Evolutionary conservation across 1,140 invertebrate species (phyloP).

Genomic region (Drosophila busckii): DNA sequence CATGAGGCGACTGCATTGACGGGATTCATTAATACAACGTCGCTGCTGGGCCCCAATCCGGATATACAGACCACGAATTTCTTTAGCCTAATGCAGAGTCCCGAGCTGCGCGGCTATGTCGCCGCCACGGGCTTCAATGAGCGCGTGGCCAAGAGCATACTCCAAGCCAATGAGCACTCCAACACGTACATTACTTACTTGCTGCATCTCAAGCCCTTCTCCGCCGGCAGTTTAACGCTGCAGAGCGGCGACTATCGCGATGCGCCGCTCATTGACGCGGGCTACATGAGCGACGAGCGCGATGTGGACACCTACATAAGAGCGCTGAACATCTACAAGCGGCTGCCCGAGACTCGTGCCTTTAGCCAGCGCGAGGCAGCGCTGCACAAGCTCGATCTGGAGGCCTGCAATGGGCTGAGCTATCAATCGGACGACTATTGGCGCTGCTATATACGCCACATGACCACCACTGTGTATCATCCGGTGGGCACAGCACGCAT

Average conservation of each 20-base stretch:
- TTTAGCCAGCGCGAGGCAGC: slow-evolving; percentile 79
- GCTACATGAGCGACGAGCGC: slow-evolving; percentile 87
- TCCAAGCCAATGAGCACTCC: slow-evolving; percentile 77
- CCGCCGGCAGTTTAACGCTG: slow-evolving; percentile 78
- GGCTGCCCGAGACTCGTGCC: slow-evolving; percentile 80
- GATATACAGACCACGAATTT: slow-evolving; percentile 78
- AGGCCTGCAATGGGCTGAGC: slow-evolving; percentile 70
- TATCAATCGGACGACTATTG: slow-evolving; percentile 83
- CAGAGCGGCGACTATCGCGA: slow-evolving; percentile 70
- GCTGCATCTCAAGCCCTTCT: slow-evolving; percentile 80
- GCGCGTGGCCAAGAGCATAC: slow-evolving; percentile 76
- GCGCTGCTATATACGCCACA: slow-evolving; percentile 83
- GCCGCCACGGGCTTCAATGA: slow-evolving; percentile 78
- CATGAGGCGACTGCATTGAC: slow-evolving; percentile 75
- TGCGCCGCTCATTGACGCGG: slow-evolving; percentile 88
- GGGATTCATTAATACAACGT: slow-evolving; percentile 78
- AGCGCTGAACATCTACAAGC: slow-evolving; percentile 81
- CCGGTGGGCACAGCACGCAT: slow-evolving; percentile 89
- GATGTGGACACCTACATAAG: slow-evolving; percentile 87
- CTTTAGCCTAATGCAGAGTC: slow-evolving; percentile 71
- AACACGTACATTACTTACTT: slow-evolving; percentile 79
- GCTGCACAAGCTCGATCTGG: slow-evolving; percentile 78
- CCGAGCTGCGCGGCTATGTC: slow-evolving; percentile 64
- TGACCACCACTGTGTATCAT: slow-evolving; percentile 84
- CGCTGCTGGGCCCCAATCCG: slow-evolving; percentile 69